Percentiles rank a stretch among this genome's conserved stretches.
These are phyloP conservation scores for Proctacanthus coquilletti DNA, from an alignment of 1,140 invertebrate genomes.

Conservation along the genomic window DNA sequence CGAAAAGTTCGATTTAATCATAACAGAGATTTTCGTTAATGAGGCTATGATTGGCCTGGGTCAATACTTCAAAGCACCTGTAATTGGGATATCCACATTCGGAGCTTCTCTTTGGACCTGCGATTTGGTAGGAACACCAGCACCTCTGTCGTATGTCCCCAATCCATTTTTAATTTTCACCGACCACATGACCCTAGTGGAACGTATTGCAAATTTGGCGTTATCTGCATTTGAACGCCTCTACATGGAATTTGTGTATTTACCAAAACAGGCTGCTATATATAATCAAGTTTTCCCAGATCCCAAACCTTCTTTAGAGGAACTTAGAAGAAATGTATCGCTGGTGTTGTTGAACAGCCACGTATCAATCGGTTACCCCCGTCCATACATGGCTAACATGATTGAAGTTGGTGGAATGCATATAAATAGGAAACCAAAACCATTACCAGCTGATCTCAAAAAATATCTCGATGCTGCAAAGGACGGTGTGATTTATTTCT, in stretches of 20 bases:
- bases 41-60: slow-evolving; percentile 22
- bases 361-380: slow-evolving; percentile 32
- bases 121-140: slow-evolving; percentile 14
- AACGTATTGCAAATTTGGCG: slow-evolving; percentile 28
- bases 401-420: slow-evolving; percentile 44
- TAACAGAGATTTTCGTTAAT: slow-evolving; percentile 22
- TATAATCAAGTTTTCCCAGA: slow-evolving; percentile 4
- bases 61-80: slow-evolving; percentile 22
- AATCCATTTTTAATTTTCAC: slow-evolving; percentile 15
- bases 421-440: slow-evolving; percentile 18
- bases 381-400: slow-evolving; percentile 35
- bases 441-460: slow-evolving; percentile 31
- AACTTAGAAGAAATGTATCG: slow-evolving; percentile 26
- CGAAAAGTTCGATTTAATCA: slow-evolving; percentile 23
- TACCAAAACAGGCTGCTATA: slow-evolving; percentile 16
- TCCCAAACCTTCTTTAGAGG: slow-evolving; percentile 14
- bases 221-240: slow-evolving; percentile 8
- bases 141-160: slow-evolving; percentile 25
- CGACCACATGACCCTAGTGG: slow-evolving; percentile 29
- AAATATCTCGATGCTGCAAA: slow-evolving; percentile 37
- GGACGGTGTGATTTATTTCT: slow-evolving; percentile 45
- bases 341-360: slow-evolving; percentile 40
- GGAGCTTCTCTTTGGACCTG: slow-evolving; percentile 16
- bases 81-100: slow-evolving; percentile 24
- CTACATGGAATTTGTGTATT: slow-evolving; percentile 5